Conservation (phyloP, 1,140 invertebrate species). For the Neotoxoptera formosana region DNA sequence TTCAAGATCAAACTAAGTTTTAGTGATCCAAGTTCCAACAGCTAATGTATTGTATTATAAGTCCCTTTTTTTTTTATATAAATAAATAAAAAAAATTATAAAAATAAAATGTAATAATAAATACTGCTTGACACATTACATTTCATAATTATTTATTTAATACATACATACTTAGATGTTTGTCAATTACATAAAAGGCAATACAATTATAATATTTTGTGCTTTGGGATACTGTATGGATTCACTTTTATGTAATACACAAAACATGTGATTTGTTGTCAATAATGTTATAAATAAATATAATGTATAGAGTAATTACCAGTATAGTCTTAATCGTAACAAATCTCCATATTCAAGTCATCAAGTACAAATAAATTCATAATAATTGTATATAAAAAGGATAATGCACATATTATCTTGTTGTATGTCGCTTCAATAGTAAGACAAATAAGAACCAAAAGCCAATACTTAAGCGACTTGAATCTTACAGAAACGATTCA, state of each 20-base stretch:
- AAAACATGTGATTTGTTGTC: not conserved
- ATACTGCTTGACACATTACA: not conserved
- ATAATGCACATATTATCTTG: not conserved
- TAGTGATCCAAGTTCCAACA: not conserved
- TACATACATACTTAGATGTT: not conserved
- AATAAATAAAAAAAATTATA: too few relatives aligned
- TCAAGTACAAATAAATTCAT: not conserved
- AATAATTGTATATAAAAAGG: not conserved
- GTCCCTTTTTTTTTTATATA: too few relatives aligned
- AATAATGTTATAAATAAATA: not conserved
- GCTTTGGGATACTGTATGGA: not conserved
- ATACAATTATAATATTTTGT: not conserved
- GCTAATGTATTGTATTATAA: not conserved
- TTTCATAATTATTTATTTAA: not conserved
- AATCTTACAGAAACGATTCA: constrained; percentile 38
- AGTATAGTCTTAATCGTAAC: not conserved
- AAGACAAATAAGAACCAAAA: not conserved
- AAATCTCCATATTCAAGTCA: not conserved
- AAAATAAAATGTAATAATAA: too few relatives aligned
- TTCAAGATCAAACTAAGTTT: not conserved
- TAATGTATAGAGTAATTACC: not conserved
- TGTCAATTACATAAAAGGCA: not conserved
- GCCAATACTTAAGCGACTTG: not conserved
- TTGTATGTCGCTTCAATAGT: not conserved
- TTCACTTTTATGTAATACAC: not conserved